Conservation (phyloP, 1,140 invertebrate species). For the Eciton burchellii region DNA sequence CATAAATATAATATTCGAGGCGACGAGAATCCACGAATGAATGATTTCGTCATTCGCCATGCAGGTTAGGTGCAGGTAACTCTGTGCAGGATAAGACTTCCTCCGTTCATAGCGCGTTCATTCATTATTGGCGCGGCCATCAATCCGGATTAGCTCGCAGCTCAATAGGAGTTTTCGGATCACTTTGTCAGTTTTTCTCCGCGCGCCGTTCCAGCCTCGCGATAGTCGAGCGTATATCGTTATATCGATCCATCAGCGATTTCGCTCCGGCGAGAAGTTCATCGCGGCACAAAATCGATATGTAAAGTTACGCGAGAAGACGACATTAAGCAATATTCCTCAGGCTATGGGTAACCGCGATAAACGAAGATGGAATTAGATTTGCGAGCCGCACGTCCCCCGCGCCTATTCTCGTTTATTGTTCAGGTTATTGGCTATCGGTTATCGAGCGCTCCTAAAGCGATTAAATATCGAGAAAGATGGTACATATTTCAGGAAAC, state of each 20-base stretch:
- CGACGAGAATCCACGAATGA: slow-evolving; percentile 51
- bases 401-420: too few relatives aligned
- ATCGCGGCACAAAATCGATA: too few relatives aligned
- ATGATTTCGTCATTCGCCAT: slow-evolving; percentile 27
- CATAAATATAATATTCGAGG: neutral
- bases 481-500: too few relatives aligned
- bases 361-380: neutral
- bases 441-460: too few relatives aligned
- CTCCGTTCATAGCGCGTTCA: slow-evolving; percentile 58
- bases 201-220: slow-evolving; percentile 36
- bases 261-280: too few relatives aligned
- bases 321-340: too few relatives aligned
- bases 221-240: neutral
- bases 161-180: slow-evolving; percentile 66
- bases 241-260: neutral
- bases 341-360: too few relatives aligned
- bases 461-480: too few relatives aligned
- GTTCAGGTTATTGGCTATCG: too few relatives aligned
- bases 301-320: too few relatives aligned
- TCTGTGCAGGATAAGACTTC: neutral
- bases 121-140: slow-evolving; percentile 69
- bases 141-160: slow-evolving; percentile 69
- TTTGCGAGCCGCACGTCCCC: too few relatives aligned
- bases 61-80: neutral
- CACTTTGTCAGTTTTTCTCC: slow-evolving; percentile 67